These are phyloP conservation scores for Eilema griseolum DNA, from an alignment of 2,888 invertebrate genomes.

Conservation along the genomic window DNA sequence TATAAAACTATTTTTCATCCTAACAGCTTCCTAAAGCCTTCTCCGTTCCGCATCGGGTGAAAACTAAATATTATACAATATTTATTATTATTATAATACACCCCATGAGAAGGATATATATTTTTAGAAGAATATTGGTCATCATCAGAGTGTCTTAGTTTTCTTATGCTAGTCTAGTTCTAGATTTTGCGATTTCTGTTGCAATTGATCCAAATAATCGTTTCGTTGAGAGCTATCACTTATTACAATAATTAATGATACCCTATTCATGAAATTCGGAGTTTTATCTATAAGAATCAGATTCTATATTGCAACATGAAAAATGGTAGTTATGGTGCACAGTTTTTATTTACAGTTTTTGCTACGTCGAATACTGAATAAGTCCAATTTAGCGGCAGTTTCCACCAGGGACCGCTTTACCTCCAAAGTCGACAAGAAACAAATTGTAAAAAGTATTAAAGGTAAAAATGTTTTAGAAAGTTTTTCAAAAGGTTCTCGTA, in stretches of 20 bases:
- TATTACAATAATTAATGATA: neutral
- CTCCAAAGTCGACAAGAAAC: conserved; percentile 26
- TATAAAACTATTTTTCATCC: neutral
- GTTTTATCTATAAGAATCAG: neutral
- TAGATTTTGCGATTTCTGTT: too few relatives aligned
- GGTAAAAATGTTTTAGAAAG: conserved; percentile 30
- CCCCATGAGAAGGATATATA: neutral
- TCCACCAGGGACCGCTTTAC: conserved; percentile 31
- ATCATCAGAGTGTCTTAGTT: too few relatives aligned
- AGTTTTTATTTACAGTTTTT: conserved; percentile 21
- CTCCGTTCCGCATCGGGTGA: neutral
- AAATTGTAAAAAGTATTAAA: conserved; percentile 36
- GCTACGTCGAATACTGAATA: conserved; percentile 24
- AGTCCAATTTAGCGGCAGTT: conserved; percentile 30
- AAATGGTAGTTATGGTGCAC: conserved; percentile 3
- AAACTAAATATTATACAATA: neutral
- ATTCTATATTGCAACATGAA: neutral
- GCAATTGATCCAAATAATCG: neutral
- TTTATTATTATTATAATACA: neutral
- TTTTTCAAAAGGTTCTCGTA: conserved; percentile 34
- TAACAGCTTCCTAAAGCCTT: neutral
- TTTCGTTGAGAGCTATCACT: neutral
- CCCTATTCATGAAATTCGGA: neutral
- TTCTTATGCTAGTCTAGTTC: too few relatives aligned
- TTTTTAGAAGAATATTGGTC: neutral